These are phyloP conservation scores for Rhodinocichla rosea DNA, from an alignment of 2,113 vertebrate species.

Conservation along the genomic window DNA sequence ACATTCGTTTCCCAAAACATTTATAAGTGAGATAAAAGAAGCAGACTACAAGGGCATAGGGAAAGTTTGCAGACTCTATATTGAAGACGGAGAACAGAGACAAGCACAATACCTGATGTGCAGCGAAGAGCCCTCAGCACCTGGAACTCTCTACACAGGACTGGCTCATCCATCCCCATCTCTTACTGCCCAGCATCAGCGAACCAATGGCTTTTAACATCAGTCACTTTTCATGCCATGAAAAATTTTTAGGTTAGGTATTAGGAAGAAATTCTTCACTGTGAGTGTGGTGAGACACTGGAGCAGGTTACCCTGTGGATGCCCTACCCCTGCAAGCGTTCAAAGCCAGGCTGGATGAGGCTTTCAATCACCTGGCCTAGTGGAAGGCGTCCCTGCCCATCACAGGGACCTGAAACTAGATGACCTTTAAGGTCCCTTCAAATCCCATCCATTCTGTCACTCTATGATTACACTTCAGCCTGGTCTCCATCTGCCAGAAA, in stretches of 20 bases:
- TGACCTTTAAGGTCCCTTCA: neutral
- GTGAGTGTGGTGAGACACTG: neutral
- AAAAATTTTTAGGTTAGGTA: neutral
- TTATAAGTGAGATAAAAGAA: neutral
- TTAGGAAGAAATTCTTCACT: neutral
- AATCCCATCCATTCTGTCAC: neutral
- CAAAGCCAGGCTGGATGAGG: neutral
- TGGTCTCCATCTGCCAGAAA: neutral
- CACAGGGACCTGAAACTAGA: fast-evolving
- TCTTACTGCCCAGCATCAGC: neutral
- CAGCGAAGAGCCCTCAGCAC: neutral
- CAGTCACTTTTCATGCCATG: neutral
- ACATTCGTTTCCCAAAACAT: neutral
- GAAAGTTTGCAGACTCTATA: neutral
- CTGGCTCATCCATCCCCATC: neutral
- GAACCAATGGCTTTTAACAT: neutral
- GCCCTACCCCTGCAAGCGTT: neutral
- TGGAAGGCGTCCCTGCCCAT: neutral
- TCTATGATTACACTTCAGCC: neutral
- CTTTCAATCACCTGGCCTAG: neutral
- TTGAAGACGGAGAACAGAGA: neutral
- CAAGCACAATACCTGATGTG: neutral
- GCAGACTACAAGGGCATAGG: neutral
- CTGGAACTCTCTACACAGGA: neutral
- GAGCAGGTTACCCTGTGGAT: neutral